These are phyloP conservation scores for Synanthedon myopaeformis DNA, from an alignment of 2,888 invertebrate species.

Conservation along the genomic window DNA sequence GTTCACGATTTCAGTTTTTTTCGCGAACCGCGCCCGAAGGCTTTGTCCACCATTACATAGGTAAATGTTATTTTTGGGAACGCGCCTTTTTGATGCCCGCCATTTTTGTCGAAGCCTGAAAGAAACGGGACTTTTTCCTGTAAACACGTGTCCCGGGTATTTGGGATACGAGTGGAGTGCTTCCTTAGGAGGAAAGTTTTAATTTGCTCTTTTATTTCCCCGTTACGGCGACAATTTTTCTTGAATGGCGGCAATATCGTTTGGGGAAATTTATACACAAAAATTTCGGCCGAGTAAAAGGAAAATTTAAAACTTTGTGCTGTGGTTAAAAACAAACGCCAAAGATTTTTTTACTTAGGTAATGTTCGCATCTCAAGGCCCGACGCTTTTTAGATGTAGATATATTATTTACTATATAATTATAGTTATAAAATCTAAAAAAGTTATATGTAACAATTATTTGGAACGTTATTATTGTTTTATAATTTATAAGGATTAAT, in stretches of 20 bases:
- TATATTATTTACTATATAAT: too few relatives aligned
- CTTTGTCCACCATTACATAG: constrained; percentile 16
- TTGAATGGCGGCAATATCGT: constrained; percentile 3
- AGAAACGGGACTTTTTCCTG: constrained; percentile 8
- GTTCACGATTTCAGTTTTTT: constrained; percentile 18
- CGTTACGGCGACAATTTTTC: constrained; percentile 9
- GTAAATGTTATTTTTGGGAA: constrained; percentile 11
- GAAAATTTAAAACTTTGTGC: too few relatives aligned
- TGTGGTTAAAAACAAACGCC: too few relatives aligned
- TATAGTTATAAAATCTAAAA: too few relatives aligned
- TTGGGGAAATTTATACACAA: not conserved
- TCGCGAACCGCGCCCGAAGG: constrained; percentile 16
- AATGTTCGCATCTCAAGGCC: too few relatives aligned
- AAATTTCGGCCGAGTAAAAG: not conserved
- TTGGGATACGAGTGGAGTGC: not conserved
- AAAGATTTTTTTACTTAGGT: too few relatives aligned
- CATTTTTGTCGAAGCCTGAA: not conserved
- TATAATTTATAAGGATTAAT: too few relatives aligned
- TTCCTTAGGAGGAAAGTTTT: constrained; percentile 11
- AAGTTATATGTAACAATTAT: too few relatives aligned
- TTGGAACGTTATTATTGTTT: too few relatives aligned
- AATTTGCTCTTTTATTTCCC: constrained; percentile 13
- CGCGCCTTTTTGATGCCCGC: not conserved
- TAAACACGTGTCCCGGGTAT: constrained; percentile 8
- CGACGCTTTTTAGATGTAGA: too few relatives aligned